These are phyloP conservation scores for Phyllostomus discolor DNA, from an alignment of 2,113 vertebrate genomes.

Conservation along the genomic window DNA sequence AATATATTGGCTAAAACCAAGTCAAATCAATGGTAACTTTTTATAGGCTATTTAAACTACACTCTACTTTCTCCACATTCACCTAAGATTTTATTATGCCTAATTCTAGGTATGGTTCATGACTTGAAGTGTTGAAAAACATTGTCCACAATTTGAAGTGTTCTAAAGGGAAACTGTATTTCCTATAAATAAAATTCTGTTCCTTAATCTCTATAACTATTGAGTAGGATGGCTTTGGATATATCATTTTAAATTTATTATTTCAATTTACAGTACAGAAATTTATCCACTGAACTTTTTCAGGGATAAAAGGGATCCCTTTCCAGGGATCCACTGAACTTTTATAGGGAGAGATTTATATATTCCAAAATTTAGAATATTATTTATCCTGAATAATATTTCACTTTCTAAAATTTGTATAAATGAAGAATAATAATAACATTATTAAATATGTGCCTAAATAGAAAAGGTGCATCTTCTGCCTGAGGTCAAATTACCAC, in stretches of 20 bases:
- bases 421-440: neutral
- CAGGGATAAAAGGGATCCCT: too few species aligned
- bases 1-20: neutral
- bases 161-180: neutral
- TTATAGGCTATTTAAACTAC: neutral
- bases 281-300: neutral
- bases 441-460: neutral
- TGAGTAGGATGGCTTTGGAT: neutral
- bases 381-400: neutral
- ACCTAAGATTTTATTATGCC: neutral
- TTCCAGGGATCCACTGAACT: neutral
- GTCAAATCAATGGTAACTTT: neutral
- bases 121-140: neutral
- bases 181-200: neutral
- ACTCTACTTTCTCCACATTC: neutral
- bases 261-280: conserved; percentile 1
- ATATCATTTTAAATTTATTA: neutral
- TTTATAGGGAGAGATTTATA: neutral
- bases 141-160: neutral
- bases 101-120: neutral
- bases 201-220: neutral
- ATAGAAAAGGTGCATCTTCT: neutral
- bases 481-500: neutral
- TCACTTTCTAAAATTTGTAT: neutral
- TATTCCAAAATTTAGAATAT: conserved; percentile 7